Percentiles rank a stretch among this genome's conserved stretches.
These are phyloP conservation scores for Nymphalis c-album DNA, from an alignment of 2,888 invertebrate species.

Conservation along the genomic window DNA sequence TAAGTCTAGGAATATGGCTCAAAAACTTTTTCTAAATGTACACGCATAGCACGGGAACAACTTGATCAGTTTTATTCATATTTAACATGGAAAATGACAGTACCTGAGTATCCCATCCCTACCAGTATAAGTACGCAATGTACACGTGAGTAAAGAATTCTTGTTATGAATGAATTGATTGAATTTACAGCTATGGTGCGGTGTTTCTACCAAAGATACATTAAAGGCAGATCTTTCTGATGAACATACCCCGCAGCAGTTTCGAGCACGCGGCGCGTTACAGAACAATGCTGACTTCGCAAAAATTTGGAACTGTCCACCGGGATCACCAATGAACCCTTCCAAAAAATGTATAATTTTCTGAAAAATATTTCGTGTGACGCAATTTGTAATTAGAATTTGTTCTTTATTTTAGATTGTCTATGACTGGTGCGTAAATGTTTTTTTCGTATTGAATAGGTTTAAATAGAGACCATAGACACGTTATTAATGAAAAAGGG, in stretches of 20 bases:
- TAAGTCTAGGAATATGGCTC: too few relatives aligned
- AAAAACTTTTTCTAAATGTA: too few relatives aligned
- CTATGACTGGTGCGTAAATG: too few relatives aligned
- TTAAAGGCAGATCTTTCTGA: constrained; percentile 85
- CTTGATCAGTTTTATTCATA: too few relatives aligned
- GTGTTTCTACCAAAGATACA: constrained; percentile 84
- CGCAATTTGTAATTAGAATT: too few relatives aligned
- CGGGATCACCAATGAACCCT: constrained; percentile 81
- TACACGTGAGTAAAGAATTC: too few relatives aligned
- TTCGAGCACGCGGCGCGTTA: constrained; percentile 85
- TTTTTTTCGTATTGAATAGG: too few relatives aligned
- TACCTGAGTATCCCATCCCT: too few relatives aligned
- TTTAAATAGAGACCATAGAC: not conserved
- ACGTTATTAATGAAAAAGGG: not conserved
- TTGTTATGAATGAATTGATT: not conserved
- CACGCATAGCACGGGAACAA: too few relatives aligned
- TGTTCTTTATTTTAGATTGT: too few relatives aligned
- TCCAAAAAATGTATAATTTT: constrained; percentile 40
- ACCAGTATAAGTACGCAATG: too few relatives aligned
- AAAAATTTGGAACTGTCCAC: constrained; percentile 79
- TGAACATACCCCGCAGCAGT: constrained; percentile 87
- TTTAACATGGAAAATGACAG: too few relatives aligned
- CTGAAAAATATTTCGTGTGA: constrained; percentile 15
- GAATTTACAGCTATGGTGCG: constrained; percentile 90
- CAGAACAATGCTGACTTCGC: constrained; percentile 89